A percentile compares a stretch with the other conserved stretches of the same genome.
These are phyloP conservation scores for Metacarcinus magister DNA, from an alignment of 2,888 invertebrate species.

Conservation along the genomic window DNA sequence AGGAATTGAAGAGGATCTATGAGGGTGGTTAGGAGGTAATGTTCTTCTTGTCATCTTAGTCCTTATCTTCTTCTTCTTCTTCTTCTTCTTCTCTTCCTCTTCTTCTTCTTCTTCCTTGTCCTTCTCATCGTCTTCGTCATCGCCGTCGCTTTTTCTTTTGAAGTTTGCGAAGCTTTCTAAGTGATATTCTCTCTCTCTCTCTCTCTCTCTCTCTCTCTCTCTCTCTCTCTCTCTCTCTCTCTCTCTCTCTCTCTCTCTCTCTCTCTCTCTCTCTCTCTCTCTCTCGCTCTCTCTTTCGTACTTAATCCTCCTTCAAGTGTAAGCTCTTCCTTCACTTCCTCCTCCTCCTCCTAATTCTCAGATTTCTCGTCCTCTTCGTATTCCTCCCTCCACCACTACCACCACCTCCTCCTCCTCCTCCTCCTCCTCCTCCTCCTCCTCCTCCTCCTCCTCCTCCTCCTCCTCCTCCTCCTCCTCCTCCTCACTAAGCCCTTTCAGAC, in stretches of 20 bases:
- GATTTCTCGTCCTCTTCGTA: neutral
- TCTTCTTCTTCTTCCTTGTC: neutral
- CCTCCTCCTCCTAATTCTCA: neutral
- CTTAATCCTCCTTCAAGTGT: conserved; percentile 21
- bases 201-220: neutral
- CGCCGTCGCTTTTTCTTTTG: neutral
- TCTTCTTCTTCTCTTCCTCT: neutral
- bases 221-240: neutral
- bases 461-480: neutral
- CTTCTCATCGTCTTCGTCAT: neutral
- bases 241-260: neutral
- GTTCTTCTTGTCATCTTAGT: neutral
- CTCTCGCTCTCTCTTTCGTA: neutral
- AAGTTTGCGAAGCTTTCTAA: neutral
- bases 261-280: neutral
- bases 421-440: neutral
- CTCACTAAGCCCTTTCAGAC: neutral
- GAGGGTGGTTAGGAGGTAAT: too few relatives aligned
- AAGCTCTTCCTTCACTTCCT: neutral
- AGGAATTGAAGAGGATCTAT: too few relatives aligned
- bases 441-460: neutral
- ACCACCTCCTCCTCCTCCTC: neutral
- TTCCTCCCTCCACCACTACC: neutral
- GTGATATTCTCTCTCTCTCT: neutral
- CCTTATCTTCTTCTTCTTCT: neutral